Percentiles rank a stretch among this genome's conserved stretches.
phyloP scores from a whole-genome alignment of 2,888 invertebrate genomes.

The Electrophaes corylata region DNA sequence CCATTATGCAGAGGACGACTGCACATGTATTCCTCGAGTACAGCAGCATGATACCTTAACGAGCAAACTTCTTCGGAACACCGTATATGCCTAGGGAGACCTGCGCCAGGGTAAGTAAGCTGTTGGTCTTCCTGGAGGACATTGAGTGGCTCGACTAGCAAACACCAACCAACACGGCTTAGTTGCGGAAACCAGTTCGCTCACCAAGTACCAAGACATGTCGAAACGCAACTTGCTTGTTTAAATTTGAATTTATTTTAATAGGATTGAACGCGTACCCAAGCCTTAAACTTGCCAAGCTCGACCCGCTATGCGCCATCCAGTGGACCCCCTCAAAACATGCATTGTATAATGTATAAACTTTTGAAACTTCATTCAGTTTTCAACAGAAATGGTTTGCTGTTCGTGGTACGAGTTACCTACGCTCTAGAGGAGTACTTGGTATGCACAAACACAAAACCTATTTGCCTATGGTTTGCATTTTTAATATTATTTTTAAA shows the following conservation, averaged over 20 bases:
- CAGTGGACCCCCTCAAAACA: slow-evolving; percentile 51
- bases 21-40: no score
- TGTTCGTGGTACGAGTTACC: background rate
- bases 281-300: background rate
- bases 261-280: background rate
- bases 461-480: background rate
- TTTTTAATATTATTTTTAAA: slow-evolving; percentile 5
- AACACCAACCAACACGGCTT: no score
- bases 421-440: slow-evolving; percentile 2
- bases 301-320: slow-evolving; percentile 38
- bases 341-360: slow-evolving; percentile 48
- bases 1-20: no score
- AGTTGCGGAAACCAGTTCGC: no score
- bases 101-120: no score
- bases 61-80: no score
- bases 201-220: no score
- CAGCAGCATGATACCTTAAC: no score
- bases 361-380: slow-evolving; percentile 39
- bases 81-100: no score
- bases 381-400: slow-evolving; percentile 33
- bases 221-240: no score
- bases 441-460: slow-evolving; percentile 10
- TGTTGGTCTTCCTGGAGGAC: no score
- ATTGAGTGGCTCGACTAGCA: no score
- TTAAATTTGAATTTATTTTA: background rate